Evolutionary conservation across 1,140 invertebrate species (phyloP).

Genomic region (Drosophila insularis): DNA sequence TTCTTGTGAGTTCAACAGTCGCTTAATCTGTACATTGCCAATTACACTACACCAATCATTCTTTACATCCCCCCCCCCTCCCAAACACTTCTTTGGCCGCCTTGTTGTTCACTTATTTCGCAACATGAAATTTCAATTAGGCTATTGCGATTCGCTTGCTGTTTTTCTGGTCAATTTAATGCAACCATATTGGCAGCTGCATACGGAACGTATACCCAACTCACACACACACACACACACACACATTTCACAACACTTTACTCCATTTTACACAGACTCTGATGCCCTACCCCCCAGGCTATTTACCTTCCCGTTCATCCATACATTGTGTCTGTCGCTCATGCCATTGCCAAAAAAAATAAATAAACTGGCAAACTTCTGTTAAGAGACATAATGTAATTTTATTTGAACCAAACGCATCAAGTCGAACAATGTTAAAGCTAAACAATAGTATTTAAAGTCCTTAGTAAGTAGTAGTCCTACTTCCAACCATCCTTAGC

Average conservation of each 20-base stretch:
- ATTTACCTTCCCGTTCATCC: too few relatives aligned
- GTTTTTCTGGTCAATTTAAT: constrained; percentile 79
- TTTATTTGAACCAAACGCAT: too few relatives aligned
- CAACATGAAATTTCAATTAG: constrained; percentile 80
- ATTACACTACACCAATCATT: not conserved
- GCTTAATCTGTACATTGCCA: not conserved
- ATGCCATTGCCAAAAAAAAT: not conserved
- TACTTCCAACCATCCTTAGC: too few relatives aligned
- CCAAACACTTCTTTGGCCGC: not conserved
- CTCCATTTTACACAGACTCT: too few relatives aligned
- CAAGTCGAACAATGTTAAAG: too few relatives aligned
- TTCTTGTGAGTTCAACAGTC: not conserved
- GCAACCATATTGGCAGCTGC: constrained; percentile 59
- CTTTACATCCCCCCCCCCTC: not conserved
- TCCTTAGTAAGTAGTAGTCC: too few relatives aligned
- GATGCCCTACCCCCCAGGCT: too few relatives aligned
- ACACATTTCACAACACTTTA: not conserved
- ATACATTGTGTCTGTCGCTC: not conserved
- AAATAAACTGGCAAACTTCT: not conserved
- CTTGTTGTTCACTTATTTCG: constrained; percentile 52
- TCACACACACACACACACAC: not conserved
- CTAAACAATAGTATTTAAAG: too few relatives aligned
- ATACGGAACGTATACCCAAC: not conserved
- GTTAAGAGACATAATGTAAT: too few relatives aligned
- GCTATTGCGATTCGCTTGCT: constrained; percentile 60